A percentile compares a stretch with the other conserved stretches of the same genome.
These are phyloP conservation scores for Notothenia coriiceps DNA, from an alignment of 2,113 vertebrate genomes.

Conservation along the genomic window DNA sequence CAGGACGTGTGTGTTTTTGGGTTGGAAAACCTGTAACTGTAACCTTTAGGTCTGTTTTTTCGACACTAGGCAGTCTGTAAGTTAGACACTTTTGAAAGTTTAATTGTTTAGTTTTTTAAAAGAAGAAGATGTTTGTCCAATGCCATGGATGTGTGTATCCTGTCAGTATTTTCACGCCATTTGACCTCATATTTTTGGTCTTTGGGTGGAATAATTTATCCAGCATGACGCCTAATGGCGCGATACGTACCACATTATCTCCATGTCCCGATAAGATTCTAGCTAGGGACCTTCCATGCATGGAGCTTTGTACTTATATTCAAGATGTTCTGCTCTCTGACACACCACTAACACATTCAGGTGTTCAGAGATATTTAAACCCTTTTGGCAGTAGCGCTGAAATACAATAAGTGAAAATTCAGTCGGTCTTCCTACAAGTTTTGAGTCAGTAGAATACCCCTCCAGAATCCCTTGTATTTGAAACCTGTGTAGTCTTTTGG, in stretches of 20 bases:
- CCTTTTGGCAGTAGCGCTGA: neutral
- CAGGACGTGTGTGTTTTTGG: neutral
- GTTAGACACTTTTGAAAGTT: neutral
- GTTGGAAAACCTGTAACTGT: neutral
- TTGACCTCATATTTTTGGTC: neutral
- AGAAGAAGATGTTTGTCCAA: neutral
- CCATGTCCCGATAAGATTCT: neutral
- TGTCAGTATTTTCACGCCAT: neutral
- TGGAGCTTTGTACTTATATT: neutral
- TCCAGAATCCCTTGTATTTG: neutral
- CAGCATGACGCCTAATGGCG: too few species aligned
- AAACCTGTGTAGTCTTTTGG: neutral
- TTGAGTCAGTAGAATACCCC: too few species aligned
- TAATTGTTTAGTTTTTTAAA: neutral
- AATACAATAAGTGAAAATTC: neutral
- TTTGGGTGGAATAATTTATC: neutral
- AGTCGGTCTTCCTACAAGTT: neutral
- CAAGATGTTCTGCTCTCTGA: neutral
- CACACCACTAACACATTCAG: neutral
- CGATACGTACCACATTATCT: neutral
- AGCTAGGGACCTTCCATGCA: neutral
- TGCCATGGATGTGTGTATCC: neutral
- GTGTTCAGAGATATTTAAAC: neutral
- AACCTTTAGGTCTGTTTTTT: neutral
- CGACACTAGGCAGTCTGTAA: neutral